A percentile compares a stretch with the other conserved stretches of the same genome.
phyloP scores from a whole-genome alignment of 2,888 invertebrate species.

The Halocaridina rubra region DNA sequence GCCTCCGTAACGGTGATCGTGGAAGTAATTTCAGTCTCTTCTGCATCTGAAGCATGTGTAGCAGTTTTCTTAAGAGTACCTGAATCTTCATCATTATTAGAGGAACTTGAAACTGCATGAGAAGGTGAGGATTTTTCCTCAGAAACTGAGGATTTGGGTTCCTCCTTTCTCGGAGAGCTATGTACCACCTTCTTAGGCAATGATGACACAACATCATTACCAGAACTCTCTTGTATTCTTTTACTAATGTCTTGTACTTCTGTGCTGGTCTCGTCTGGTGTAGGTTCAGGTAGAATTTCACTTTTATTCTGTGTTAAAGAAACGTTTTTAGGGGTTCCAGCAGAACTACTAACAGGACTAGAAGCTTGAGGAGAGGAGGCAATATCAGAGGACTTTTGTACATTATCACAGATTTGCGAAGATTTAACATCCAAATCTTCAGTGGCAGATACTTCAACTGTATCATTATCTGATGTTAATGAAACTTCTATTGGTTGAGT shows the following conservation, averaged over 20 bases:
- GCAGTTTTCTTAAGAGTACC: neutral
- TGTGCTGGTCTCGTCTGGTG: constrained; percentile 1
- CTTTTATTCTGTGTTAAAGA: constrained; percentile 6
- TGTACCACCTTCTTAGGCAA: constrained; percentile 1
- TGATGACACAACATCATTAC: constrained; percentile 7
- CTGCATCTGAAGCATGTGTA: neutral
- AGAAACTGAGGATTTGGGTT: neutral
- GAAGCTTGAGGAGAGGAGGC: constrained; percentile 20
- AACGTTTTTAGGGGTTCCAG: constrained; percentile 12
- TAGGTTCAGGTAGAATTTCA: constrained; percentile 22
- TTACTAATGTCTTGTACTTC: constrained; percentile 24
- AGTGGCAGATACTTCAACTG: constrained; percentile 27
- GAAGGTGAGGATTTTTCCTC: neutral
- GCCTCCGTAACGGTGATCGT: neutral
- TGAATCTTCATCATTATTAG: neutral
- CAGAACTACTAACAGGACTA: constrained; percentile 37
- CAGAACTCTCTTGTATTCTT: constrained; percentile 25
- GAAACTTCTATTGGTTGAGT: constrained; percentile 3
- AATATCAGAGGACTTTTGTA: constrained; percentile 38
- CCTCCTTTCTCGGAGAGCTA: constrained; percentile 13
- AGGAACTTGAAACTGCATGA: neutral
- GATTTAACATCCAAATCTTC: constrained; percentile 10
- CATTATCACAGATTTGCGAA: constrained; percentile 54
- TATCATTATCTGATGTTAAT: neutral
- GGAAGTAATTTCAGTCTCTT: neutral